Percentiles rank a stretch among this genome's conserved stretches.
Conservation (phyloP, 2,113 vertebrate genomes). For the Upupa epops region DNA sequence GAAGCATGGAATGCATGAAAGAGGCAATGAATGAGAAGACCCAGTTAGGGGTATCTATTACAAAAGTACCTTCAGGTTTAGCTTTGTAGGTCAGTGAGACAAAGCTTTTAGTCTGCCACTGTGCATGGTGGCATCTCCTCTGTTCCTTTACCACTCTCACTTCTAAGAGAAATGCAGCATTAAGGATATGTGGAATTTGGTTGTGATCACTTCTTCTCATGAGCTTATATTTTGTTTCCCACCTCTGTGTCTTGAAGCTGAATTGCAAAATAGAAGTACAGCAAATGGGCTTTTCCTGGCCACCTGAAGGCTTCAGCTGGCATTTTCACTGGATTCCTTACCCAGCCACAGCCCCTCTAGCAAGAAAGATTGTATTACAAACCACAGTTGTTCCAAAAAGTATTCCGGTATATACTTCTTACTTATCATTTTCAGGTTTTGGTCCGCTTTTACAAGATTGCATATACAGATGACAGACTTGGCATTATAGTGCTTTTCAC, state of each 20-base stretch:
- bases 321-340: not conserved
- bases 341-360: not conserved
- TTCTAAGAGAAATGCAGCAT: not conserved
- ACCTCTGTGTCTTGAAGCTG: not conserved
- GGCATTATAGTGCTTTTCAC: not conserved
- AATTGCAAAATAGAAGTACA: not conserved
- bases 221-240: not conserved
- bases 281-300: fast-evolving
- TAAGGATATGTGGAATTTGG: not conserved
- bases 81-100: not conserved
- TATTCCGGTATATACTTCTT: not conserved
- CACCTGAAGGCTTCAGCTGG: not conserved
- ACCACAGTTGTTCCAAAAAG: not conserved
- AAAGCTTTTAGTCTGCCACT: not conserved
- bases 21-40: not conserved
- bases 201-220: not conserved
- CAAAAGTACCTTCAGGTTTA: not conserved
- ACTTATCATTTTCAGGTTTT: not conserved
- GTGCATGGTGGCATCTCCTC: not conserved
- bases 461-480: not conserved
- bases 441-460: not conserved
- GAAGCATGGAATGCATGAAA: not conserved
- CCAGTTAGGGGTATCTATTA: not conserved
- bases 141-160: not conserved
- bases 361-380: not conserved